Evolutionary conservation across 2,888 invertebrate species (phyloP), one percentile per base, ranked within the genome.

Genomic region (Unio delphinus): DNA sequence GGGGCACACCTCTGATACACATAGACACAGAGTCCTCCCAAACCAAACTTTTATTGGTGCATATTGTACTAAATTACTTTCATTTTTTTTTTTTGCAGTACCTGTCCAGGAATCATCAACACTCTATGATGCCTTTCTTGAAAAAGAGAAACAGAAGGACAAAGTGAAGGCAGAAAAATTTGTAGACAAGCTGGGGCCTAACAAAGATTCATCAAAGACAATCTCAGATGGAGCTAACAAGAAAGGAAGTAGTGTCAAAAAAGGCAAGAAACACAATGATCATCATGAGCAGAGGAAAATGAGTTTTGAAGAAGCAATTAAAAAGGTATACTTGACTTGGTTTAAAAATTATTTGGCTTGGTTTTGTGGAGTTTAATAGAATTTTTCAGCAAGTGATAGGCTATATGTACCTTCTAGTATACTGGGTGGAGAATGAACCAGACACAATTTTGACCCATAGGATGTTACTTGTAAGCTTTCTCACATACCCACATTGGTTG

Each of bases 91-190:
- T 28, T 65, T 81, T 80, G 61, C 71, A 89, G 89, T 81, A 74
- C 88, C 89, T 63, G 75, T 88, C 26, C 81, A 87, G 69, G 88
- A 89, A 71, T 83, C 84, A 6, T 74, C 84, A 26, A 88, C 89
- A 30, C 88, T 89, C 67, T 89, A 87, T 76, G 86, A 88, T 77
- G 89, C 84, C 11, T 88, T 89, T 70, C 63, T 86, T 55, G 83
- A 83, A 30, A 83, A 83, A 65, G 83, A 84, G 30, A 73, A 77
- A 45, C 71, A 72, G 64, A 68, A 72, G 66, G 81, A 81, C 70
- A 80, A 74, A 30, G 67, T 65, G 20, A 79, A 83, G 17, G 75
- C 75, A 61, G 83, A 83, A 67, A 78, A 76, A 56, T 80, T 74
- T 74, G 75, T 71, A 18, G 74, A 74, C 54, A 75, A 76, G 62